Evolutionary conservation across 2,797 vertebrate genomes (phyloP).

Genomic region (Microctenopoma steveboyesi): DNA sequence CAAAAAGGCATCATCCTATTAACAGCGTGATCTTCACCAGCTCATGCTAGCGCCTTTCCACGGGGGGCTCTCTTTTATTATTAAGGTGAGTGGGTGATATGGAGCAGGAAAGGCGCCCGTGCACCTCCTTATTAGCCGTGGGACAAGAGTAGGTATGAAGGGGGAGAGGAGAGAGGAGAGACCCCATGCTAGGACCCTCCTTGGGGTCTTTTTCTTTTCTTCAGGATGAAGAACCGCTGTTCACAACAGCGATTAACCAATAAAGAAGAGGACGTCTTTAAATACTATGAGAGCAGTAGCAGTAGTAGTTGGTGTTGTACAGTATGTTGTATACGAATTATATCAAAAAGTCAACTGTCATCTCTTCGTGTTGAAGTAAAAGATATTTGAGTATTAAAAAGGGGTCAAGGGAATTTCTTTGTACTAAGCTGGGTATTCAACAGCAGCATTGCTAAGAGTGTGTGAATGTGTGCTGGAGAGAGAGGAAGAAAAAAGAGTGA

Average conservation of each 20-base stretch:
- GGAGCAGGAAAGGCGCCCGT: conserved; percentile 46
- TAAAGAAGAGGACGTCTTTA: background rate
- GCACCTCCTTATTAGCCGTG: conserved; percentile 67
- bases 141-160: conserved; percentile 64
- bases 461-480: conserved; percentile 7
- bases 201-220: conserved; percentile 49
- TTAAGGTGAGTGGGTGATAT: conserved; percentile 78
- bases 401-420: background rate
- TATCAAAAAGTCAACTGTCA: background rate
- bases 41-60: conserved; percentile 96
- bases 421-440: background rate
- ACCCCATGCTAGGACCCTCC: conserved; percentile 74
- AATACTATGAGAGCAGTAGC: background rate
- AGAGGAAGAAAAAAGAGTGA: conserved; percentile 11
- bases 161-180: conserved; percentile 42
- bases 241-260: background rate
- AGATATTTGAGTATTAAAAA: background rate
- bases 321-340: background rate
- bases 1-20: conserved; percentile 99
- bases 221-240: conserved; percentile 21
- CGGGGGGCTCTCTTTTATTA: conserved; percentile 90
- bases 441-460: conserved; percentile 2
- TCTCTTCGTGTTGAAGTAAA: background rate
- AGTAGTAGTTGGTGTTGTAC: background rate
- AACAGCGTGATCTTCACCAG: conserved; percentile 96